Base-by-base conservation (phyloP, 2,797 vertebrate species). In the Tinamus major region DNA sequence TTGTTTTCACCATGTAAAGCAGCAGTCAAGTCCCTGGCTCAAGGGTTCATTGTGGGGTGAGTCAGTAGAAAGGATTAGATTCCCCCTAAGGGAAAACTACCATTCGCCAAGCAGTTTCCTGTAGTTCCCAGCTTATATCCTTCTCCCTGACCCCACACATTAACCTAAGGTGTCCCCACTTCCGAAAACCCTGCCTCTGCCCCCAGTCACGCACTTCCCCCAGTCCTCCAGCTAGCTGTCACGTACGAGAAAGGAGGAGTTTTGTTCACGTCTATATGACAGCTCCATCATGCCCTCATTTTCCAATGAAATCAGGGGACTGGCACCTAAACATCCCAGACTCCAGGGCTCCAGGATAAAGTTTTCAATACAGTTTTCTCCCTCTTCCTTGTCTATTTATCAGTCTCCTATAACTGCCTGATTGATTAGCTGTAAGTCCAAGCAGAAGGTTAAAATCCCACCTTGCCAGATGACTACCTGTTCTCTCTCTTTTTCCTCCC, bases 191-290 rank as follows among this genome's bases (percentile, higher is more conserved):
- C 53, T 92, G 6, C n/a, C 29, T 67, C 31, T 75, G 59, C 21
- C 70, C 42, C 46, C 51, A 6, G 2, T 14, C 8, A 7, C 89
- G 10, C 44, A 29, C 63, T 29, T 75, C 51, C 21, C 67, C 46
- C 46, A 5, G 3, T 17, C 6, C 18, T 56, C 64, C 74, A n/a
- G 6, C 16, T 11, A 13, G n/a, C 42, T 41, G 21, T 13, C 29
- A 2, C 0, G 0, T 0, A 0, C 42, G 21, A 76, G 26, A n/a
- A n/a, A 19, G 18, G 5, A 31, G 20, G 4, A 13, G 48, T 62
- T 14, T 74, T 89, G 13, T 44, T 46, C 13, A 15, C 4, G 5
- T 3, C 37, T 44, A 26, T 29, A 33, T 5, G 46, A 33, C 46
- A 10, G 53, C 31, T 53, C 77, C 55, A 65, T 29, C 21, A 6